Percentiles rank a stretch among this genome's conserved stretches.
Evolutionary conservation across 2,888 invertebrate species (phyloP).

Genomic region (Psylliodes chrysocephalus): DNA sequence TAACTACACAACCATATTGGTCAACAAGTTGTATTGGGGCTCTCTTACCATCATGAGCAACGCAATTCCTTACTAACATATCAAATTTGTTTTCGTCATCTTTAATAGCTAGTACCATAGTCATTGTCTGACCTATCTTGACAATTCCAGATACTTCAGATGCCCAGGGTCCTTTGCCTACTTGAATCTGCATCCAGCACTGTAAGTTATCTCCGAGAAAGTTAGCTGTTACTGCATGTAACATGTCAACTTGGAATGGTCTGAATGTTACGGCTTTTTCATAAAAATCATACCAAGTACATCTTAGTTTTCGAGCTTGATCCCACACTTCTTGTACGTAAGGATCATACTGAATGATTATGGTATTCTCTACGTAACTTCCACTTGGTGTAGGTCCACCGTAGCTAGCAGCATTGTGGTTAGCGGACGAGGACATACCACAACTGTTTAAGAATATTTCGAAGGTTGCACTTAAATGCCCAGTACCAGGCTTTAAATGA

Average conservation of each 20-base stretch:
- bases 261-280: conserved; percentile 95
- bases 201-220: conserved; percentile 95
- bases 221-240: conserved; percentile 94
- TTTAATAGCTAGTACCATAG: conserved; percentile 95
- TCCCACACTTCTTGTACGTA: conserved; percentile 97
- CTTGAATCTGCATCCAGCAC: conserved; percentile 98
- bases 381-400: conserved; percentile 92
- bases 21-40: conserved; percentile 94
- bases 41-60: conserved; percentile 93
- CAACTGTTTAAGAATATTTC: conserved; percentile 94
- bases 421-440: conserved; percentile 93
- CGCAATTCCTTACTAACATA: conserved; percentile 93
- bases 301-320: conserved; percentile 89
- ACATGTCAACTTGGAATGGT: conserved; percentile 95
- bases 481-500: conserved; percentile 90
- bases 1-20: conserved; percentile 91
- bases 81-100: conserved; percentile 97
- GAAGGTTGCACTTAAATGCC: conserved; percentile 90
- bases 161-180: conserved; percentile 97
- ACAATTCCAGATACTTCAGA: conserved; percentile 95
- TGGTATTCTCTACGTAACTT: conserved; percentile 93
- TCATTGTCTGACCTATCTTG: conserved; percentile 96
- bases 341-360: conserved; percentile 94
- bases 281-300: conserved; percentile 97
- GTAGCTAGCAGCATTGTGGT: conserved; percentile 83